Base-by-base conservation (phyloP, 2,888 invertebrate species). In the Drosophila glabriapex region DNA sequence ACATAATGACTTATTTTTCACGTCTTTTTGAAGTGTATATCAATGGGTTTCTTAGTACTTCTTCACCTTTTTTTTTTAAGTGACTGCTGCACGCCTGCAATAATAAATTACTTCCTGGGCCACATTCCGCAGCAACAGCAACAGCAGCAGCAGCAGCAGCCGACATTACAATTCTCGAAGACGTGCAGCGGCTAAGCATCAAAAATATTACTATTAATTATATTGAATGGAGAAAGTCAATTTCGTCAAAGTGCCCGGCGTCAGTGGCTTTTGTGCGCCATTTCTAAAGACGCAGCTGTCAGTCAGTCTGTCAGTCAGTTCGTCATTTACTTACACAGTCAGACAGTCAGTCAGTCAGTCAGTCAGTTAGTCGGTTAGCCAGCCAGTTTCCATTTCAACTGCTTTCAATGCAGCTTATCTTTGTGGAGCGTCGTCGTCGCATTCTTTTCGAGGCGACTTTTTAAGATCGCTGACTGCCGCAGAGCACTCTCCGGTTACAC, bases 221-320 rank as follows among this genome's bases (percentile, higher is more conserved):
- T 91, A 89, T 89, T 91, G 89, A 85, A 88, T 88, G 88, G 89
- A 89, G 89, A 89, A 89, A 89, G 89, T 89, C 83, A 89, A 90
- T 91, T 91, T 91, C 85, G 85, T 91, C 80, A 90, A 88, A 86
- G 69, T 79, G 79, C 73, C 73, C 82, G 76, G 81, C 89, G 70
- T 86, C 78, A 78, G 78, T 73, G 73, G 77, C 89, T 89, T 85
- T 90, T 86, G 88, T 85, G 79, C 78, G 83, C 85, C 88, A 87
- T 86, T 86, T 86, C 83, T 77, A 86, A 89, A 86, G 85, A 86
- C 81, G 63, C 76, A 60, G 82, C 78, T 68, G 80, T 78, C 80
- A 68, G 72, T 73, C 68, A 56, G 37, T 73, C 54, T 28, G 66
- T 62, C 60, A 41, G 16, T 49, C 68, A 75, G 39, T 68, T 49